Percentiles rank a stretch among this genome's conserved stretches.
These are phyloP conservation scores for Tragelaphus oryx DNA, from an alignment of 2,797 vertebrate species.

Conservation along the genomic window DNA sequence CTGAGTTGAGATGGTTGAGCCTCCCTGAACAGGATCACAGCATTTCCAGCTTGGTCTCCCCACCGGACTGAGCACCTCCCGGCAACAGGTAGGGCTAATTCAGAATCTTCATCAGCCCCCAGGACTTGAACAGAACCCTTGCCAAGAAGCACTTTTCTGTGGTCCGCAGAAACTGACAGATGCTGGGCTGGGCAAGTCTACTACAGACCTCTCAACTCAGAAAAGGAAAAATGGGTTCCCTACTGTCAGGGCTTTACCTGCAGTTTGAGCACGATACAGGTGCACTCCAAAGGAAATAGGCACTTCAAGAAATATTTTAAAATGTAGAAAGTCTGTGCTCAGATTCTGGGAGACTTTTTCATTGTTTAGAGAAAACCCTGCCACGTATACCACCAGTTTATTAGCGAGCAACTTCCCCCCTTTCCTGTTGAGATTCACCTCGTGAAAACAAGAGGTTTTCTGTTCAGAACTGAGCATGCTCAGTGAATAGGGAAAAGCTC, in stretches of 20 bases:
- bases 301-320: background rate
- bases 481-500: background rate
- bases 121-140: background rate
- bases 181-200: background rate
- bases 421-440: background rate
- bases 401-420: background rate
- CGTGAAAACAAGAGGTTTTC: background rate
- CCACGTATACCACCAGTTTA: background rate
- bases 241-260: background rate
- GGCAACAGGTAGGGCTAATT: background rate
- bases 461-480: too few species aligned
- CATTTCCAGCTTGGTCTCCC: too few species aligned
- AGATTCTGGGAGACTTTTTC: background rate
- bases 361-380: background rate
- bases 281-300: background rate
- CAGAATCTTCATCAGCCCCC: background rate
- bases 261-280: background rate
- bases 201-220: background rate
- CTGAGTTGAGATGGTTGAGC: too few species aligned
- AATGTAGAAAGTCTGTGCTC: background rate
- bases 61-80: background rate
- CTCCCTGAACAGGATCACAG: too few species aligned
- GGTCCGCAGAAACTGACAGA: background rate
- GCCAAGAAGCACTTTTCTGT: background rate
- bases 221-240: background rate